These are phyloP conservation scores for Cossypha dichroa DNA, from an alignment of 2,797 vertebrate genomes.

Conservation along the genomic window DNA sequence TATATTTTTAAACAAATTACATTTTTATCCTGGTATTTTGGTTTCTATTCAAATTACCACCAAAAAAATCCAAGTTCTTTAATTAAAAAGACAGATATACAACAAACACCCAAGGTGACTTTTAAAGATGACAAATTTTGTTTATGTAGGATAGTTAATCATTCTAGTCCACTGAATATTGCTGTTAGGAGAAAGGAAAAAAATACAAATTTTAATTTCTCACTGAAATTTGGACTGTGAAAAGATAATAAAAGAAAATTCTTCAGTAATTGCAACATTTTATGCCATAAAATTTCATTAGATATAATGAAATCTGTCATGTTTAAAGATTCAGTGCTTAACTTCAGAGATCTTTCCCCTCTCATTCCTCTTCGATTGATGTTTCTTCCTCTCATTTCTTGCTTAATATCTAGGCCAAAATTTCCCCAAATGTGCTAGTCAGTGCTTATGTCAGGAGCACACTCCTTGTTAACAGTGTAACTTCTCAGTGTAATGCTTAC, in stretches of 20 bases:
- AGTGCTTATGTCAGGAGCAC: neutral
- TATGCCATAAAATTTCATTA: neutral
- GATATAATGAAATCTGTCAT: neutral
- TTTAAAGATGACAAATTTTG: neutral
- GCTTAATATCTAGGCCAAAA: neutral
- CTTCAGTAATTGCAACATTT: neutral
- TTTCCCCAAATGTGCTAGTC: neutral
- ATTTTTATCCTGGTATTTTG: neutral
- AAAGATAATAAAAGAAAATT: neutral
- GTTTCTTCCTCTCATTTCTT: neutral
- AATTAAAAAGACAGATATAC: neutral
- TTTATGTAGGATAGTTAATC: neutral
- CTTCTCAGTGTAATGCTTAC: neutral
- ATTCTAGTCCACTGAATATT: neutral
- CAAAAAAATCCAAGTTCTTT: neutral
- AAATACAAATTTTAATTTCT: neutral
- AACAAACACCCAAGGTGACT: neutral
- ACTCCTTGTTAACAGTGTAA: neutral
- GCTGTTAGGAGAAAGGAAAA: neutral
- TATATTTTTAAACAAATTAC: neutral
- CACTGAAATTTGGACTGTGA: neutral
- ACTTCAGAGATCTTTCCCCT: neutral
- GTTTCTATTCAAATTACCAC: neutral
- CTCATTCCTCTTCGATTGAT: neutral
- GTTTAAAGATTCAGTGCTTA: neutral